Percentiles rank a stretch among this genome's conserved stretches.
These are phyloP conservation scores for Poliocrania exsul DNA, from an alignment of 2,797 vertebrate genomes.

Conservation along the genomic window DNA sequence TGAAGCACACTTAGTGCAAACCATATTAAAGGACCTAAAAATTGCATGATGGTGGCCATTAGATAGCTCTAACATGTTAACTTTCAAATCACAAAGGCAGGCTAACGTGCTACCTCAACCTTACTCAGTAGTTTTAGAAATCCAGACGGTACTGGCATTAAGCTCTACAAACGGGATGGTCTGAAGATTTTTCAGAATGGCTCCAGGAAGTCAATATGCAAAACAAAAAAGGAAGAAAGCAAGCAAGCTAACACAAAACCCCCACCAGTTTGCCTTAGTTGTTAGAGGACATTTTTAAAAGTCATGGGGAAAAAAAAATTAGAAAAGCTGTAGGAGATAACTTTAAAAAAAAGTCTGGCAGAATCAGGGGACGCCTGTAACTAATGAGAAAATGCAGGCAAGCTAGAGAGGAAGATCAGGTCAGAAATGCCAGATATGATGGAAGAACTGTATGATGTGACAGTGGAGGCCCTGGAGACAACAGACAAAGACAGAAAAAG, in stretches of 20 bases:
- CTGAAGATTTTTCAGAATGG: constrained; percentile 9
- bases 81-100: background rate
- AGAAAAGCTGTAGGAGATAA: constrained; percentile 30
- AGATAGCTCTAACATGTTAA: background rate
- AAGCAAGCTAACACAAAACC: background rate
- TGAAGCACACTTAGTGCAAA: background rate
- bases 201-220: constrained; percentile 34
- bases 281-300: constrained; percentile 34
- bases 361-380: constrained; percentile 55
- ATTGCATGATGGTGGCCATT: background rate
- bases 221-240: background rate
- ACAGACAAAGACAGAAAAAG: constrained; percentile 61
- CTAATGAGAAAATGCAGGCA: constrained; percentile 56
- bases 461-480: constrained; percentile 64
- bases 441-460: constrained; percentile 68
- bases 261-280: background rate
- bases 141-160: background rate
- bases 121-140: background rate
- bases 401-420: constrained; percentile 59
- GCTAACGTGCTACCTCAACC: background rate
- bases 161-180: background rate
- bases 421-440: constrained; percentile 70
- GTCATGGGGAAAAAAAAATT: background rate
- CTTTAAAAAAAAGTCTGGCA: background rate
- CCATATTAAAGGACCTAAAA: background rate